Evolutionary conservation across 2,797 vertebrate genomes (phyloP).

Genomic region (Picus viridis): DNA sequence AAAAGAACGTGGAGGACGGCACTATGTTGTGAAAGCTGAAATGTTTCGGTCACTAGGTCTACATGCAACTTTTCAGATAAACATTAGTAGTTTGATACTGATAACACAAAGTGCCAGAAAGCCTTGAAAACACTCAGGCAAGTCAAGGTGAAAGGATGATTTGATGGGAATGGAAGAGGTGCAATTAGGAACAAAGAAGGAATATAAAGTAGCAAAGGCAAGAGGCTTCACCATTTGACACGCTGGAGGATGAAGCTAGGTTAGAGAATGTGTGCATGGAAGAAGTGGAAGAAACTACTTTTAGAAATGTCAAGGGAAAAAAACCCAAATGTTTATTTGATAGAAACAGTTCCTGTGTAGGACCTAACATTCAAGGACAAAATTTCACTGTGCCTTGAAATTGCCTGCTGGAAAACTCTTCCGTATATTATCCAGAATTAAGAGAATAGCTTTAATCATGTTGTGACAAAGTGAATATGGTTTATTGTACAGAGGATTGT

Average conservation of each 20-base stretch:
- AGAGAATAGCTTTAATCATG: slow-evolving; percentile 7
- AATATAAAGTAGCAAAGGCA: background rate
- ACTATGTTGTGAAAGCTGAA: background rate
- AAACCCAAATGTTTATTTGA: background rate
- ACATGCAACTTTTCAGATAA: background rate
- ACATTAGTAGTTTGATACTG: background rate
- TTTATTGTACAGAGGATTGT: background rate
- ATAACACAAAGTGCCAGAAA: background rate
- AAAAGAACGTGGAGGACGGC: background rate
- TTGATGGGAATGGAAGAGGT: background rate
- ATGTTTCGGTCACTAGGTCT: background rate
- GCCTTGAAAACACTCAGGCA: background rate
- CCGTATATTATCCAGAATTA: slow-evolving; percentile 6
- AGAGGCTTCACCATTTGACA: background rate
- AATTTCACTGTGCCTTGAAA: slow-evolving; percentile 7
- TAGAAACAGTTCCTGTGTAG: too few species aligned
- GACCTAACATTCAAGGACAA: slow-evolving; percentile 29
- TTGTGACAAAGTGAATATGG: background rate
- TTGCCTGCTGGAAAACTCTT: slow-evolving; percentile 30
- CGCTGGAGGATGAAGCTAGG: background rate
- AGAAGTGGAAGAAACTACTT: background rate
- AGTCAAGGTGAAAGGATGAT: background rate
- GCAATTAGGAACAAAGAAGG: background rate
- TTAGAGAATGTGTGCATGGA: background rate
- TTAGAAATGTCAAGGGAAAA: background rate